Evolutionary conservation across 1,140 invertebrate genomes (phyloP), one percentile per base, ranked within the genome.

Genomic region (Glomeris maerens): DNA sequence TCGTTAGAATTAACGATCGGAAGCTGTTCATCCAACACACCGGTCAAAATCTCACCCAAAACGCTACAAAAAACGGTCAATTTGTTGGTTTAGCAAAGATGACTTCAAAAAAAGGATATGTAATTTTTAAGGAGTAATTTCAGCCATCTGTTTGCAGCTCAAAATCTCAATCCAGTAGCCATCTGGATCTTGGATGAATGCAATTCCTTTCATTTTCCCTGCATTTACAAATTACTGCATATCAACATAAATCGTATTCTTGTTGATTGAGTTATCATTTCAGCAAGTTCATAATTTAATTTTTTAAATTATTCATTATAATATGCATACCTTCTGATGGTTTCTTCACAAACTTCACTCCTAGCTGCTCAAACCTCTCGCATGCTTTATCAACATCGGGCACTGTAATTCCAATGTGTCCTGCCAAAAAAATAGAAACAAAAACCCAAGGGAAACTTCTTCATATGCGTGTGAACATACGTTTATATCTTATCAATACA

Each of bases 101-200:
- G n/a, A n/a, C n/a, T n/a, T n/a, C n/a, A n/a, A n/a, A n/a, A n/a
- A n/a, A n/a, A n/a, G n/a, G n/a, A n/a, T n/a, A n/a, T n/a, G n/a
- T n/a, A n/a, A n/a, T n/a, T n/a, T n/a, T n/a, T n/a, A n/a, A n/a
- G n/a, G n/a, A n/a, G n/a, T n/a, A n/a, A n/a, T n/a, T n/a, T 25
- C 21, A 28, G 52, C 52, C 50, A 78, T 66, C 13, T 62, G 67
- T 44, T 71, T 67, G 25, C 74, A 66, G 62, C 79, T 87, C 49
- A 95, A 79, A 52, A 95, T 92, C 71, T 95, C 91, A 61, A 95
- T 93, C 87, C 88, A 93, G 65, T 95, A 95, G 36, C 88, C 89
- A 71, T 95, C 91, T 0, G 91, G 91, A 68, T 95, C 91, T 61
- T 88, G 82, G 48, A 95, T 89, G 63, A 95, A 94, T 2, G 90